Base-by-base conservation (phyloP, 2,797 vertebrate species). In the Pangasius macronema region DNA sequence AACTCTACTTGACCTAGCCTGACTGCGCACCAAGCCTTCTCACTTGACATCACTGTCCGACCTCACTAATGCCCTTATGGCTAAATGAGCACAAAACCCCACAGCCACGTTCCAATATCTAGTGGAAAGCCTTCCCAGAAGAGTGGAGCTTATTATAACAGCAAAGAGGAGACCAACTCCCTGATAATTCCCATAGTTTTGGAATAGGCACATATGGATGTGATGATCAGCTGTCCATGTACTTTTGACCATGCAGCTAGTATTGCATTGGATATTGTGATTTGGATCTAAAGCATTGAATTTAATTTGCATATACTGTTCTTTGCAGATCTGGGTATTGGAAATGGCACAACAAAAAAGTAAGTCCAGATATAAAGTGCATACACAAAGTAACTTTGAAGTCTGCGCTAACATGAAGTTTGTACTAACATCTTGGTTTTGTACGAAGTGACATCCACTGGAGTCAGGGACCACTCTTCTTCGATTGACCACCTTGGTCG, bases 291-390 rank as follows among this genome's bases (percentile, higher is more conserved):
- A 49, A 33, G 5, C 22, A 49, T 79, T 5, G 18, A 57, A n/a
- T 72, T 77, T 85, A 82, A 67, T 87, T 86, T 27, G 1, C 18
- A 42, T 90, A 24, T 90, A 87, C 85, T 89, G 84, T 87, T 90
- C 73, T 24, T 93, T 80, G 57, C 92, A 99, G 98, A 98, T 96
- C 94, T 99, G 90, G 97, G 97, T 87, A 98, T 99, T 90, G 96
- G 97, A 93, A 99, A 98, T 77, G 97, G 97, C 93, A 97, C 97
- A 88, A 90, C 95, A 84, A 99, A 98, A 93, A 99, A 99, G 98
- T 99, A 93, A 97, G 97, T 63, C 27, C 20, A 67, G 1, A 39
- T 67, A n/a, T 49, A 24, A 36, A 33, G 10, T 51, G 10, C 24
- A 49, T 72, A 42, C 42, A 33, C 8, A 3, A 67, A 49, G 33